Base-by-base conservation (phyloP, 2,797 vertebrate species). In the Pogonophryne albipinna region DNA sequence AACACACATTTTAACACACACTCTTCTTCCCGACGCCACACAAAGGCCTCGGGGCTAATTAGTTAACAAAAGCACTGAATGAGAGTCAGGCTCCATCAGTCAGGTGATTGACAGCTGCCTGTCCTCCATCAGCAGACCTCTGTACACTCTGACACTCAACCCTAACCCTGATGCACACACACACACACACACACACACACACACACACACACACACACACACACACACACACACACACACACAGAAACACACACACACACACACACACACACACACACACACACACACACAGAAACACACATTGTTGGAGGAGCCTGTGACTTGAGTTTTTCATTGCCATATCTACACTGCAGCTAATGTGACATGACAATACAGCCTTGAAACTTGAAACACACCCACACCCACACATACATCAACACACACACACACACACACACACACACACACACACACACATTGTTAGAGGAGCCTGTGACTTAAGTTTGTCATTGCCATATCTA, bases 31-130 rank as follows among this genome's bases (percentile, higher is more conserved):
- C 10, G 14, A 59, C n/a, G 41, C 9, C 0, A 51, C 81, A 79
- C 76, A 71, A 75, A 85, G 53, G 70, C 95, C 92, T 94, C 93
- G 90, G 90, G 91, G 92, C 94, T 97, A 96, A 97, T 97, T 96
- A 96, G 95, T 95, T 96, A 96, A 96, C 95, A 96, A 95, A 27
- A 95, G 94, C 93, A 88, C 86, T 93, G 85, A 94, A 91, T 90
- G 91, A 93, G 90, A 89, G 95, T 93, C 95, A 94, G 83, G 94
- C 95, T 94, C 95, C 95, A 94, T 95, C 95, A 95, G 95, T 94
- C 95, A 93, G 95, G 89, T 97, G 97, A 98, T 97, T 97, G 97
- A 97, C 97, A 97, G 91, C 95, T 95, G 96, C 95, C 95, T 97
- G 96, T 97, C 96, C 95, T 91, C 95, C 95, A 91, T 95, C 93